A percentile compares a stretch with the other conserved stretches of the same genome.
These are phyloP conservation scores for Halcyon chelicuti DNA, from an alignment of 2,797 vertebrate genomes.

Conservation along the genomic window DNA sequence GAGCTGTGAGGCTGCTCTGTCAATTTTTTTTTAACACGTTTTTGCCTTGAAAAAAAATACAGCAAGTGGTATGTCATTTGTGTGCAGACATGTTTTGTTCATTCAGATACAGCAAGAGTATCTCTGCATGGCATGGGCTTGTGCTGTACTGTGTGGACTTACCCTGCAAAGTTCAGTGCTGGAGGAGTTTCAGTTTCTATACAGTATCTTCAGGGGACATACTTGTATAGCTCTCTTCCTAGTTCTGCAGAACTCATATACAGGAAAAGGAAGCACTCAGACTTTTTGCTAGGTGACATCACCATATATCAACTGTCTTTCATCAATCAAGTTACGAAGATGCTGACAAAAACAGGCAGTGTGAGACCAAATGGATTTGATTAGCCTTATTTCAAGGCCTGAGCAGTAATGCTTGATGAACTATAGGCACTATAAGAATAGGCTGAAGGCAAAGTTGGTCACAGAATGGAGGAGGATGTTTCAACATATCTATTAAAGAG, in stretches of 20 bases:
- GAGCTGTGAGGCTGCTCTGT: background rate
- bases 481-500: background rate
- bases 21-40: background rate
- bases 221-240: background rate
- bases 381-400: background rate
- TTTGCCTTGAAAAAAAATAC: background rate
- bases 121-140: background rate
- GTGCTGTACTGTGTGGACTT: background rate
- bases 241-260: background rate
- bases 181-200: background rate
- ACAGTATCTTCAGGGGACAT: background rate
- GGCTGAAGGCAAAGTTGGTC: background rate
- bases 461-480: background rate
- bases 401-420: background rate
- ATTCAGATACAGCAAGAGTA: background rate
- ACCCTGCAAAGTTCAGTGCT: background rate
- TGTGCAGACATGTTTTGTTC: background rate
- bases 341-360: background rate
- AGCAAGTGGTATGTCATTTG: background rate
- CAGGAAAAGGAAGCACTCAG: background rate
- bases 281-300: constrained; percentile 20
- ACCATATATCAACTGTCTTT: constrained; percentile 8
- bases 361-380: background rate
- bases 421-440: background rate
- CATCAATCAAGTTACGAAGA: constrained; percentile 8